Evolutionary conservation across 2,888 invertebrate genomes (phyloP).

Genomic region (Pantelozetes paolii): DNA sequence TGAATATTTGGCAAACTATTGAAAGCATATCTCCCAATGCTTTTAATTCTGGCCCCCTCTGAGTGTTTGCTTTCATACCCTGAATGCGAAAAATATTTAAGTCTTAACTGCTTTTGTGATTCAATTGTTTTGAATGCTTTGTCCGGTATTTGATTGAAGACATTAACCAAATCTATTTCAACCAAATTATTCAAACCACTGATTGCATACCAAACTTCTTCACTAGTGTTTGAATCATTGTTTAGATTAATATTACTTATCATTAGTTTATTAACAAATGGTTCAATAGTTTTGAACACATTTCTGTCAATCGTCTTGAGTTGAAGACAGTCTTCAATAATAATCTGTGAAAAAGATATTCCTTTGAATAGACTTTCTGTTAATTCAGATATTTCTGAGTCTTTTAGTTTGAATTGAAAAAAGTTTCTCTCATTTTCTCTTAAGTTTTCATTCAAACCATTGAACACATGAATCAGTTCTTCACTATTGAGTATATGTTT

Average conservation of each 20-base stretch:
- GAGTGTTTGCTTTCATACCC: not conserved
- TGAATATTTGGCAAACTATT: not conserved
- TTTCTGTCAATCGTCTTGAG: not conserved
- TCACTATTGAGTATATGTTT: not conserved
- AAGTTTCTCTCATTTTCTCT: not conserved
- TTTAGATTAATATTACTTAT: not conserved
- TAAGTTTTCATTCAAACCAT: not conserved
- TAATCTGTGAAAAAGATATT: conserved; percentile 1
- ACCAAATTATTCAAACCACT: not conserved
- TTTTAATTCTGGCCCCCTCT: not conserved
- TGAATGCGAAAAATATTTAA: not conserved
- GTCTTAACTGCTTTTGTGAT: not conserved
- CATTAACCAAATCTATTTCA: not conserved
- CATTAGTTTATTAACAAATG: not conserved
- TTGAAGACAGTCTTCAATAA: not conserved
- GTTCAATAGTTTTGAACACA: not conserved
- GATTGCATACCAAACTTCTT: conserved; percentile 4
- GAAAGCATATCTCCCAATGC: conserved; percentile 2
- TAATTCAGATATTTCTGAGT: not conserved
- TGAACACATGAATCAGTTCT: not conserved
- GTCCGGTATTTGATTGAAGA: conserved; percentile 3
- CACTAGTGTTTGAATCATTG: not conserved
- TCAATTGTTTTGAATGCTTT: not conserved
- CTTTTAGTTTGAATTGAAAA: not conserved
- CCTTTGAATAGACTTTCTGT: not conserved